A percentile compares a stretch with the other conserved stretches of the same genome.
Conservation (phyloP, 2,888 invertebrate species). For the Acanthococcus lagerstroemiae region DNA sequence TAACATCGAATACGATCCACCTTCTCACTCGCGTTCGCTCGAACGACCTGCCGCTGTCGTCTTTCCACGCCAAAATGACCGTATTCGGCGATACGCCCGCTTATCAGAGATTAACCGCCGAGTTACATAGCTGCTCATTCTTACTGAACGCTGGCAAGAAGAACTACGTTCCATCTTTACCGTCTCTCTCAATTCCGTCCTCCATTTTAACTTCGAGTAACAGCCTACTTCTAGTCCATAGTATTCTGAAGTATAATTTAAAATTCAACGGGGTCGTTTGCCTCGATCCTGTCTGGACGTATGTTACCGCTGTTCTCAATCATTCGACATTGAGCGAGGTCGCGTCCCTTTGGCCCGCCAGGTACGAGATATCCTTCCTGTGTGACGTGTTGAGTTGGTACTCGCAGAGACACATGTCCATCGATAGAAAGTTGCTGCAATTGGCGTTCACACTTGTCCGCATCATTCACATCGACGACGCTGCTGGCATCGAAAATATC, state of each 20-base stretch:
- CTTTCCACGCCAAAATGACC: conserved; percentile 6
- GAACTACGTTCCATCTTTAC: not conserved
- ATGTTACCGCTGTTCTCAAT: not conserved
- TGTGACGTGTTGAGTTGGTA: conserved; percentile 11
- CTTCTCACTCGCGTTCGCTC: conserved; percentile 6
- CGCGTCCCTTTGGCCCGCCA: conserved; percentile 15
- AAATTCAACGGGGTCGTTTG: not conserved
- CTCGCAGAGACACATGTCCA: not conserved
- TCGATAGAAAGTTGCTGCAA: conserved; percentile 10
- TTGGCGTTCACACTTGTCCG: conserved; percentile 11
- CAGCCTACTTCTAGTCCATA: conserved; percentile 9
- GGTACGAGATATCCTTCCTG: conserved; percentile 15
- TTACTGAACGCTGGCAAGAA: conserved; percentile 11
- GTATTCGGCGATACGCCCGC: not conserved
- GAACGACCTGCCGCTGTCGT: too few relatives aligned
- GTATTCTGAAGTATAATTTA: conserved; percentile 7
- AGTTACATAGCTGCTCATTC: conserved; percentile 2
- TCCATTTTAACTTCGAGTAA: conserved; percentile 1
- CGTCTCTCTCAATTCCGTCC: conserved; percentile 19
- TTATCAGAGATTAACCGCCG: not conserved
- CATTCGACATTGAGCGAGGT: not conserved
- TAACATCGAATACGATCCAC: conserved; percentile 3
- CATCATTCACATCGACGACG: conserved; percentile 14
- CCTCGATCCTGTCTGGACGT: not conserved
- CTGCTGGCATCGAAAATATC: not conserved